These are phyloP conservation scores for Melitaea cinxia DNA, from an alignment of 1,140 invertebrate genomes.

Conservation along the genomic window DNA sequence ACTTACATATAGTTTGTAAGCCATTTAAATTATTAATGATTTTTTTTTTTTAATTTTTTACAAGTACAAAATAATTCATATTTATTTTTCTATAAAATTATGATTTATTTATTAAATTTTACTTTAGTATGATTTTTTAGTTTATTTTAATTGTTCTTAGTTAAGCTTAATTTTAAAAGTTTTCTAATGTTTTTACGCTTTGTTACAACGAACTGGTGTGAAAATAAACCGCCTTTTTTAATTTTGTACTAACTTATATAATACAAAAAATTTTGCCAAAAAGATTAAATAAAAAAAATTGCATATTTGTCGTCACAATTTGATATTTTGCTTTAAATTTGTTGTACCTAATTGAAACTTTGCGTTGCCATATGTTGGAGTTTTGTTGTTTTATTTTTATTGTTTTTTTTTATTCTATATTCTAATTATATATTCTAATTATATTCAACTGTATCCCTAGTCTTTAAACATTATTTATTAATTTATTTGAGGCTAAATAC, in stretches of 20 bases:
- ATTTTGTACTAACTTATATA: not conserved
- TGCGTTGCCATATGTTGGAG: constrained; percentile 19
- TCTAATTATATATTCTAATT: constrained; percentile 13
- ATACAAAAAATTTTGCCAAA: not conserved
- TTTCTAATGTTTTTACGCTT: not conserved
- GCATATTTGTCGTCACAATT: not conserved
- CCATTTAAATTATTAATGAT: not conserved
- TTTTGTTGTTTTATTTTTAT: constrained; percentile 10
- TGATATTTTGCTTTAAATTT: constrained; percentile 10
- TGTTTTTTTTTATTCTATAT: too few species aligned
- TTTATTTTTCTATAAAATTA: constrained; percentile 1
- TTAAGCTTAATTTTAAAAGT: not conserved
- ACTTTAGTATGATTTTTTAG: not conserved
- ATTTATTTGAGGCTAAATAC: constrained; percentile 1
- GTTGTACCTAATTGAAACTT: constrained; percentile 30
- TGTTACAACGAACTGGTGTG: not conserved
- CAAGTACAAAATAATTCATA: constrained; percentile 9
- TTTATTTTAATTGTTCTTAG: not conserved
- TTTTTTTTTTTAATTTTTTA: not conserved
- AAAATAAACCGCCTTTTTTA: not conserved
- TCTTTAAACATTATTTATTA: constrained; percentile 3
- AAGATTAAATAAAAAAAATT: not conserved
- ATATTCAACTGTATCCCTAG: constrained; percentile 5
- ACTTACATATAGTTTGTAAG: constrained; percentile 16
- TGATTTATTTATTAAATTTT: too few species aligned